phyloP scores from a whole-genome alignment of 2,797 vertebrate genomes.

The Falco peregrinus region DNA sequence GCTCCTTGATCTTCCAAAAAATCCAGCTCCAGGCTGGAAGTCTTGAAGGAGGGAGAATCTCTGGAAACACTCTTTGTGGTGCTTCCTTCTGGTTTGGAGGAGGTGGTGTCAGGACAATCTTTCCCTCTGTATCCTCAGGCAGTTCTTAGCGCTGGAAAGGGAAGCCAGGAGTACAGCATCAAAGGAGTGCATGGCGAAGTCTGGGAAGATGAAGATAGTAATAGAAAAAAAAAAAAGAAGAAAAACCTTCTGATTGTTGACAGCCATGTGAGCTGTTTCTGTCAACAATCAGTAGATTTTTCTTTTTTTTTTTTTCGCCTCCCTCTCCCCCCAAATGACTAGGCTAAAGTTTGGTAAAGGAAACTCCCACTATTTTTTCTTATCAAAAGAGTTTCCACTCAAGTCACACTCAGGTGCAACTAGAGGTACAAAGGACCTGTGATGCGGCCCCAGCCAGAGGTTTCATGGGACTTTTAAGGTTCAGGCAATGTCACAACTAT shows the following conservation, averaged over 20 bases:
- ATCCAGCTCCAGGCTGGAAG: background rate
- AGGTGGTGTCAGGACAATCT: background rate
- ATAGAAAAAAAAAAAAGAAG: background rate
- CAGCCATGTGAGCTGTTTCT: background rate
- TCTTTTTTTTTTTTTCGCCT: background rate
- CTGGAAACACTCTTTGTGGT: background rate
- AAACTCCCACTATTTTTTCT: background rate
- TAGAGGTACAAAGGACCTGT: background rate
- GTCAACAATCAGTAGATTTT: background rate
- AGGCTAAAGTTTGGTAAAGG: background rate
- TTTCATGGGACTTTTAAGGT: background rate
- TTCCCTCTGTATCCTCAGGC: background rate
- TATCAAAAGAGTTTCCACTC: background rate
- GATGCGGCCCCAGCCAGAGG: background rate
- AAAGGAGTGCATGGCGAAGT: background rate
- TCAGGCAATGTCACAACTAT: background rate
- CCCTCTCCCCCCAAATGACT: rapidly evolving
- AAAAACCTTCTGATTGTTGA: background rate
- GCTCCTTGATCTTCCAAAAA: background rate
- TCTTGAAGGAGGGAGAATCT: background rate
- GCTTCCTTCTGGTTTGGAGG: background rate
- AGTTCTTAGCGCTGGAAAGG: background rate
- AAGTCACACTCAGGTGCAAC: background rate
- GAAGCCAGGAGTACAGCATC: background rate
- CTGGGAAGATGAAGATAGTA: background rate